phyloP scores from a whole-genome alignment of 2,113 vertebrate genomes.

The Picathartes gymnocephalus region DNA sequence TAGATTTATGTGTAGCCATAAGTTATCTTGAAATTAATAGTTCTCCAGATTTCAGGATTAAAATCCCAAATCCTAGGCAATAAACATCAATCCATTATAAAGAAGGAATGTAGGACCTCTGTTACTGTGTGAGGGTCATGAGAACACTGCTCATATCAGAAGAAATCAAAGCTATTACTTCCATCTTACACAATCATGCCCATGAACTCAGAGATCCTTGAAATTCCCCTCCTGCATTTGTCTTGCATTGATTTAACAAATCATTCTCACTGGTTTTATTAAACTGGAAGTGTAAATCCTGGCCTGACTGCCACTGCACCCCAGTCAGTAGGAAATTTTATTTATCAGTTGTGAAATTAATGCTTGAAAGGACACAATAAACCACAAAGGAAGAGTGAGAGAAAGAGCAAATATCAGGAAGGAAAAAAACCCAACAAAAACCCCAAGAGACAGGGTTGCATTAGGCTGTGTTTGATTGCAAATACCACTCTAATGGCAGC shows the following conservation, averaged over 20 bases:
- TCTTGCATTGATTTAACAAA: not conserved
- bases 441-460: not conserved
- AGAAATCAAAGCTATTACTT: not conserved
- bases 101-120: not conserved
- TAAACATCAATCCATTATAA: not conserved
- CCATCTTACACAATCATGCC: not conserved
- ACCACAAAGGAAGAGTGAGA: not conserved
- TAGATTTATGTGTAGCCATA: not conserved
- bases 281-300: not conserved
- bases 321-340: not conserved
- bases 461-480: not conserved
- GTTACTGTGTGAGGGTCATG: not conserved
- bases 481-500: not conserved
- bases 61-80: not conserved
- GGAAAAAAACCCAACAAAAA: accelerated
- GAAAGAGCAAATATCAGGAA: not conserved
- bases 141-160: not conserved
- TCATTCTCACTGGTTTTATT: not conserved
- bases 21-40: not conserved
- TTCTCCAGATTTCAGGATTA: not conserved
- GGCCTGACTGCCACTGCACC: not conserved
- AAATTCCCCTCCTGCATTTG: not conserved
- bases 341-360: not conserved
- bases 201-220: not conserved
- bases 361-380: not conserved